Percentiles rank a stretch among this genome's conserved stretches.
Evolutionary conservation across 2,888 invertebrate genomes (phyloP).

Genomic region (Xestobium rufovillosum): DNA sequence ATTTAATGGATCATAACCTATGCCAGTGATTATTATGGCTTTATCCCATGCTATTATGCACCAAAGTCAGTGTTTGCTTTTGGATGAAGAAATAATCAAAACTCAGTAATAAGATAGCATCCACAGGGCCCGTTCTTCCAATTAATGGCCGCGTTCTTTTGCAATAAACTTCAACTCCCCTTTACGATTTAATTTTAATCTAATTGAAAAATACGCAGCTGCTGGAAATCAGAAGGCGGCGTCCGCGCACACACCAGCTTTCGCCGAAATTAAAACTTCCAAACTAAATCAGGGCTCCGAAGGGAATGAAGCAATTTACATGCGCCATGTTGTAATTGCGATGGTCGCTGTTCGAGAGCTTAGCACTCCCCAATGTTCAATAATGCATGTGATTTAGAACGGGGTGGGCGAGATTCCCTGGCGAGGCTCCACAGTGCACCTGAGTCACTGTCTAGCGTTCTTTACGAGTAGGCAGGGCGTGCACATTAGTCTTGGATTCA

Average conservation of each 20-base stretch:
- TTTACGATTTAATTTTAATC: conserved; percentile 1
- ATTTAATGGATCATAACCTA: too few relatives aligned
- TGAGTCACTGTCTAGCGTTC: conserved; percentile 31
- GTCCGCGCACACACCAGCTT: too few relatives aligned
- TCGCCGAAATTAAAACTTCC: not conserved
- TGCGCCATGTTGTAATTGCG: conserved; percentile 38
- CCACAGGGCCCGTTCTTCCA: too few relatives aligned
- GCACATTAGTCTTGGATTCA: conserved; percentile 35
- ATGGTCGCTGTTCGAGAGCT: conserved; percentile 27
- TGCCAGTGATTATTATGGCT: too few relatives aligned
- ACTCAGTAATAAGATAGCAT: too few relatives aligned
- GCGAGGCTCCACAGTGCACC: conserved; percentile 28
- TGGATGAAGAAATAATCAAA: too few relatives aligned
- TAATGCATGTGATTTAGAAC: conserved; percentile 39
- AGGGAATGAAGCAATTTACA: conserved; percentile 24
- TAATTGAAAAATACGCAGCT: conserved; percentile 2
- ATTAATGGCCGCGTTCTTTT: too few relatives aligned
- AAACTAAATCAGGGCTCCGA: conserved; percentile 20
- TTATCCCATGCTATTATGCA: too few relatives aligned
- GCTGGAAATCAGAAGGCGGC: not conserved
- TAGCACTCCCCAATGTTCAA: conserved; percentile 37
- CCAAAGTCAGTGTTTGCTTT: too few relatives aligned
- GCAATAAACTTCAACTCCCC: too few relatives aligned
- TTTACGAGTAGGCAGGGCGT: conserved; percentile 33
- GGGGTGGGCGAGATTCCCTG: conserved; percentile 33